Conservation (phyloP, 1,140 invertebrate genomes). For the Eriocheir sinensis region DNA sequence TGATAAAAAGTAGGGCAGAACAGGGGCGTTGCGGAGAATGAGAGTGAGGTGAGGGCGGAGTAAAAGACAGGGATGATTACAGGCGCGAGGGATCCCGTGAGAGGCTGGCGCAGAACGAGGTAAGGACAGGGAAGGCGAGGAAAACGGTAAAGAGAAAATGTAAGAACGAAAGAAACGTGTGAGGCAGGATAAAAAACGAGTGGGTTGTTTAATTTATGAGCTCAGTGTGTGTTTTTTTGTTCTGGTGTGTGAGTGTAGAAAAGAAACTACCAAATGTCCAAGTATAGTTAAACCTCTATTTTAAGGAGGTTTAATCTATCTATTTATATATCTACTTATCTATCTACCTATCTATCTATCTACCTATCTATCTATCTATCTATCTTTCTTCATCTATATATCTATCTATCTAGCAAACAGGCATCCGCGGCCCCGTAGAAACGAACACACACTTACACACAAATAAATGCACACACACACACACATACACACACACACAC, state of each 20-base stretch:
- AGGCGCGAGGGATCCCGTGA: background rate
- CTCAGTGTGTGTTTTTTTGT: too few species aligned
- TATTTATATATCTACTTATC: background rate
- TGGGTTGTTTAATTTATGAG: too few species aligned
- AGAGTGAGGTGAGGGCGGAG: background rate
- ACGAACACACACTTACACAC: background rate
- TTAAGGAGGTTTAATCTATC: too few species aligned
- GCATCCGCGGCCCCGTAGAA: background rate
- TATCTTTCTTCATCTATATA: background rate
- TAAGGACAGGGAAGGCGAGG: background rate
- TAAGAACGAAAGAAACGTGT: background rate
- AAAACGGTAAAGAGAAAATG: background rate
- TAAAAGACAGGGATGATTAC: background rate
- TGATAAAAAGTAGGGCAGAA: background rate
- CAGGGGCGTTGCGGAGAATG: background rate
- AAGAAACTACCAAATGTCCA: too few species aligned
- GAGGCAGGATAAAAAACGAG: too few species aligned
- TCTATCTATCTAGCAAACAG: background rate
- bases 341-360: background rate
- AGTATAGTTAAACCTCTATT: too few species aligned
- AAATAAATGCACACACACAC: conserved; percentile 4
- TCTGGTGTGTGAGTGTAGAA: too few species aligned
- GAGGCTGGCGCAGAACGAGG: too few species aligned
- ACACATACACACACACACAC: conserved; percentile 2
- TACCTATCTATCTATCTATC: background rate